Evolutionary conservation across 2,797 vertebrate genomes (phyloP).

Genomic region (Pteronotus mesoamericanus): DNA sequence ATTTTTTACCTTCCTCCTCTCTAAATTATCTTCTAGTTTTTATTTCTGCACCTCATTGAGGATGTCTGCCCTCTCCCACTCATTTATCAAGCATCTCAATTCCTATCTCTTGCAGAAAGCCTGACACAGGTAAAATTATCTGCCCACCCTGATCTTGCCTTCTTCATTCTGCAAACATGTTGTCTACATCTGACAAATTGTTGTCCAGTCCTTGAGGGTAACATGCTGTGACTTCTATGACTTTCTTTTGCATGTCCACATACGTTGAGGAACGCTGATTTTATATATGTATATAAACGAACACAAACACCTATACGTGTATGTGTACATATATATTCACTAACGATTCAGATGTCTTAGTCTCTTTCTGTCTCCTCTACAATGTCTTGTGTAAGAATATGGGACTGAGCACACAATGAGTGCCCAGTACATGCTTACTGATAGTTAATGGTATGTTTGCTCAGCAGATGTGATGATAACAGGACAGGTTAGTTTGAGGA

Average conservation of each 20-base stretch:
- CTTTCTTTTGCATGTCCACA: neutral
- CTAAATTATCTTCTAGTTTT: neutral
- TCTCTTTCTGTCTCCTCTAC: neutral
- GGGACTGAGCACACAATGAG: neutral
- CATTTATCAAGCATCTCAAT: neutral
- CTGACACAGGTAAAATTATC: neutral
- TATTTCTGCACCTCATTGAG: neutral
- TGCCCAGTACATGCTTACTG: neutral
- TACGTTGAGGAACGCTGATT: neutral
- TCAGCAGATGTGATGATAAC: neutral
- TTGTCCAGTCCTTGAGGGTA: neutral
- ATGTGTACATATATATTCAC: neutral
- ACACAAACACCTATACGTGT: too few relatives aligned
- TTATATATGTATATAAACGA: neutral
- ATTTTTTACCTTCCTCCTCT: constrained; percentile 25
- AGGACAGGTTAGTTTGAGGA: neutral
- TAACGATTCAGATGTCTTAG: neutral
- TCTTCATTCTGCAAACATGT: neutral
- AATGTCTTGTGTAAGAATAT: neutral
- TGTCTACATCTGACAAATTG: neutral
- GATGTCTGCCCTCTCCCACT: neutral
- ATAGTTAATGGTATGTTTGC: neutral
- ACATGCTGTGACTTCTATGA: neutral
- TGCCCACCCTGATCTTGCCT: neutral
- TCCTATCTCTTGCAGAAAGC: neutral